Evolutionary conservation across 2,113 vertebrate genomes (phyloP).

Genomic region (Tretioscincus oriximinensis): DNA sequence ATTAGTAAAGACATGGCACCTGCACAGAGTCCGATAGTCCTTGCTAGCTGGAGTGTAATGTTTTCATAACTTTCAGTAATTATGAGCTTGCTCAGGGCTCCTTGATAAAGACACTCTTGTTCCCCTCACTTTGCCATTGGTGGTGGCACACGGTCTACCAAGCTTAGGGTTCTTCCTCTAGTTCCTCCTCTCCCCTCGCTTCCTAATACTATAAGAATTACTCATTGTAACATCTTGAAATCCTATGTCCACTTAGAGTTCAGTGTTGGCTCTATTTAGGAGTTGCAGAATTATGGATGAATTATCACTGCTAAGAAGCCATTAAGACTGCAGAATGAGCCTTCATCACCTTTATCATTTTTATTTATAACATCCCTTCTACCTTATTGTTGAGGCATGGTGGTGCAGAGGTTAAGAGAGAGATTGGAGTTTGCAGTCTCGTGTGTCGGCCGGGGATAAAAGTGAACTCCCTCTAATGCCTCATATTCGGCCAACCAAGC

Average conservation of each 20-base stretch:
- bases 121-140: neutral
- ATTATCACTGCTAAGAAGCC: neutral
- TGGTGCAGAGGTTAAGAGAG: too few relatives aligned
- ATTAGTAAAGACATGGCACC: neutral
- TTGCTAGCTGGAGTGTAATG: slow-evolving; percentile 18
- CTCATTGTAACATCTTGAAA: neutral
- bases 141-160: neutral
- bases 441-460: too few relatives aligned
- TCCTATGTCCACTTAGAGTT: neutral
- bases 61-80: slow-evolving; percentile 25
- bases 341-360: neutral
- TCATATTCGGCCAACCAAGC: too few relatives aligned
- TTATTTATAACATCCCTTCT: too few relatives aligned
- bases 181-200: neutral
- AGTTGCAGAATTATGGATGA: neutral
- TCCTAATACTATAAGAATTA: neutral
- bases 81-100: neutral
- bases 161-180: slow-evolving; percentile 8
- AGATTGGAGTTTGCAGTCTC: too few relatives aligned
- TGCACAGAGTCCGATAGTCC: neutral
- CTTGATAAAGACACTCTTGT: slow-evolving; percentile 4
- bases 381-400: too few relatives aligned
- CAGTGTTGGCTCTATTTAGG: neutral
- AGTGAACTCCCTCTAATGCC: too few relatives aligned
- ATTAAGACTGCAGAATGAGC: neutral